Percentiles rank a stretch among this genome's conserved stretches.
Conservation (phyloP, 2,888 invertebrate species). For the Tenthredo livida region DNA sequence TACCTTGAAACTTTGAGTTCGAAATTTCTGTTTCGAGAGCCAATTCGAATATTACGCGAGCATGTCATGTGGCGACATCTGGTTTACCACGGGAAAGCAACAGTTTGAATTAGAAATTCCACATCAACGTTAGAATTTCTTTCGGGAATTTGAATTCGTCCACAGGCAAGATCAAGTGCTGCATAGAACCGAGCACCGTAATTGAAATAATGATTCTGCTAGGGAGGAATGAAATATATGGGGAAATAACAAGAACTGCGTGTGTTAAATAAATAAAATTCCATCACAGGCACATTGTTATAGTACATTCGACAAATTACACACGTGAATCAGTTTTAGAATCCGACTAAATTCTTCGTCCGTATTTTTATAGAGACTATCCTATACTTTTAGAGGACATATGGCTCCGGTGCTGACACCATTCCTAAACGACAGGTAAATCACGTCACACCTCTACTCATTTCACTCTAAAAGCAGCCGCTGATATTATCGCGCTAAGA, state of each 20-base stretch:
- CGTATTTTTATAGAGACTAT: slow-evolving; percentile 56
- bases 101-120: background rate
- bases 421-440: slow-evolving; percentile 82
- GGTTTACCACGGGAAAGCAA: background rate
- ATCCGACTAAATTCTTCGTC: background rate
- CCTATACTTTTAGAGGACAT: slow-evolving; percentile 81
- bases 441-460: background rate
- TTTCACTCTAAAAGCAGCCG: slow-evolving; percentile 12
- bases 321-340: background rate
- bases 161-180: background rate
- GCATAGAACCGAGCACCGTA: background rate
- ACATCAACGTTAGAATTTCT: background rate
- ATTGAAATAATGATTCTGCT: background rate
- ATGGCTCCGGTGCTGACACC: slow-evolving; percentile 88
- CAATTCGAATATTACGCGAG: background rate
- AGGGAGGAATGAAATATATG: background rate
- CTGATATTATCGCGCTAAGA: background rate
- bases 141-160: background rate
- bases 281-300: background rate
- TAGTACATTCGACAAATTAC: background rate
- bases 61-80: background rate
- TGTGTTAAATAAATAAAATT: background rate
- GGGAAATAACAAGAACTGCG: background rate
- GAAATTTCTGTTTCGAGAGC: background rate
- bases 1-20: background rate